phyloP scores from a whole-genome alignment of 2,113 vertebrate species.

The Spea multiplicata region DNA sequence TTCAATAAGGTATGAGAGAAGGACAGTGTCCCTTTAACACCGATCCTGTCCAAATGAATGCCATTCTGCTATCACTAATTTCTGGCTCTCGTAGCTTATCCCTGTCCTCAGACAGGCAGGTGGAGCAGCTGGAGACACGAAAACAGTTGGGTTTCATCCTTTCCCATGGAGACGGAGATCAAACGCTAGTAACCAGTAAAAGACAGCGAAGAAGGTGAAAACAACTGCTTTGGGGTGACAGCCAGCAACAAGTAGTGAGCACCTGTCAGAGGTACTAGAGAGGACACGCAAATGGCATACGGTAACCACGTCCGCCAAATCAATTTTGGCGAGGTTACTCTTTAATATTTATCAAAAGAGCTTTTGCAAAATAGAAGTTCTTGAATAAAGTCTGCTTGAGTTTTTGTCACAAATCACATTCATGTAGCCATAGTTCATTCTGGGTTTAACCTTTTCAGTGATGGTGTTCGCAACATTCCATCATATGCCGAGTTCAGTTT shows the following conservation, averaged over 20 bases:
- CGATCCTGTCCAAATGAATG: neutral
- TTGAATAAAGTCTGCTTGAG: too few relatives aligned
- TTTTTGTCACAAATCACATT: too few relatives aligned
- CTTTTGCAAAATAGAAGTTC: neutral
- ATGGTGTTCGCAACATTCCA: too few relatives aligned
- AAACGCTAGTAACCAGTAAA: constrained; percentile 31
- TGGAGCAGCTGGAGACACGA: constrained; percentile 46
- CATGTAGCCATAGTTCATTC: too few relatives aligned
- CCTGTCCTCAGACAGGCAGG: constrained; percentile 30
- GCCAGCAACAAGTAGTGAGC: neutral
- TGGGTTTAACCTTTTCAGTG: too few relatives aligned
- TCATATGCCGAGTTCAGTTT: too few relatives aligned
- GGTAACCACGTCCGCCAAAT: neutral
- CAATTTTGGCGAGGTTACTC: rapidly evolving
- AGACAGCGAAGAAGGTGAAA: constrained; percentile 30
- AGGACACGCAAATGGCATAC: neutral
- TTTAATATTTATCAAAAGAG: neutral
- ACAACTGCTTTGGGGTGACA: constrained; percentile 20
- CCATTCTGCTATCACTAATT: neutral
- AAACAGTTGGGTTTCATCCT: constrained; percentile 4
- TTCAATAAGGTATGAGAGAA: too few relatives aligned
- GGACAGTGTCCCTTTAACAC: neutral
- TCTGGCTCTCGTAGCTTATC: neutral
- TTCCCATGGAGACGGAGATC: neutral
- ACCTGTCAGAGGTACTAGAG: neutral